A percentile compares a stretch with the other conserved stretches of the same genome.
Evolutionary conservation across 2,888 invertebrate species (phyloP).

Genomic region (Euphydryas editha): DNA sequence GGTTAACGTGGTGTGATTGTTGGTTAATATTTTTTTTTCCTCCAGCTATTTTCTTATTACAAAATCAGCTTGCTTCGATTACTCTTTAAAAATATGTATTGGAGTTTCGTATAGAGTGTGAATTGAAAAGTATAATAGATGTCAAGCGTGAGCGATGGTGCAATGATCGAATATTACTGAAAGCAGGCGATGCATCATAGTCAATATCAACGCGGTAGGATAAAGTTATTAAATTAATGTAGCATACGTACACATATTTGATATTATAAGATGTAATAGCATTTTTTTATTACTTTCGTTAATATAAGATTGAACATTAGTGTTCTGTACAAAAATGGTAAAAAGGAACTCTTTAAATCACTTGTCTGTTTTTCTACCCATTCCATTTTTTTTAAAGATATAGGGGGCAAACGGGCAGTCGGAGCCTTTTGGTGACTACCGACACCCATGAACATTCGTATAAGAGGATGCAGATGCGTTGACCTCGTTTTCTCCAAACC

Average conservation of each 20-base stretch:
- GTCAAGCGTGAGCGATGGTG: constrained; percentile 45
- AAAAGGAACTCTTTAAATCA: too few species aligned
- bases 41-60: constrained; percentile 1
- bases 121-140: constrained; percentile 47
- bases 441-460: too few species aligned
- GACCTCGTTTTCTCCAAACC: too few species aligned
- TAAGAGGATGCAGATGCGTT: too few species aligned
- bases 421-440: too few species aligned
- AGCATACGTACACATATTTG: constrained; percentile 5
- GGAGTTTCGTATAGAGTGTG: constrained; percentile 34
- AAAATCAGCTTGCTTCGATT: neutral
- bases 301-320: too few species aligned
- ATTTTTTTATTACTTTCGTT: too few species aligned
- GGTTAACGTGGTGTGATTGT: too few species aligned
- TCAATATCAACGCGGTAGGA: constrained; percentile 38
- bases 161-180: constrained; percentile 40
- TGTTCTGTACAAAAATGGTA: too few species aligned
- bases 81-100: constrained; percentile 27
- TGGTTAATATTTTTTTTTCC: neutral
- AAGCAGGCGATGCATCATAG: constrained; percentile 45
- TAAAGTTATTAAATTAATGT: constrained; percentile 33
- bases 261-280: neutral
- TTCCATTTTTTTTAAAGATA: too few species aligned
- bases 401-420: too few species aligned
- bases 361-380: too few species aligned